These are phyloP conservation scores for Channa maculata DNA, from an alignment of 2,113 vertebrate species.

Conservation along the genomic window DNA sequence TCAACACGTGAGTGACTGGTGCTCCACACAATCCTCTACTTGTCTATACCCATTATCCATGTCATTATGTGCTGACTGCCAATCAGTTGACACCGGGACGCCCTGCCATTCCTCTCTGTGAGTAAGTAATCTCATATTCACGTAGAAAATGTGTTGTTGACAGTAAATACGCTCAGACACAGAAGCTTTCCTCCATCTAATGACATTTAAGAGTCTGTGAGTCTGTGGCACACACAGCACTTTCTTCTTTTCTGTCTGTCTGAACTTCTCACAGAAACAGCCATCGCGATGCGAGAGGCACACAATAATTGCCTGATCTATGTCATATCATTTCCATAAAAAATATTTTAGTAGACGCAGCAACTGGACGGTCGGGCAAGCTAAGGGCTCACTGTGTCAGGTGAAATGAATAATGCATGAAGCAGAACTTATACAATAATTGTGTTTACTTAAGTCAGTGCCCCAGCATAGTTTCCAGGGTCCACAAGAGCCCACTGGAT, in stretches of 20 bases:
- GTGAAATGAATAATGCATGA: neutral
- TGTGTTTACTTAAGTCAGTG: too few relatives aligned
- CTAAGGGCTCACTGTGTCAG: neutral
- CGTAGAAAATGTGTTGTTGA: neutral
- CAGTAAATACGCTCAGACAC: neutral
- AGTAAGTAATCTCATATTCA: constrained; percentile 6
- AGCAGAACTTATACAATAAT: too few relatives aligned
- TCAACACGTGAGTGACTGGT: neutral
- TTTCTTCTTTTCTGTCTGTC: neutral
- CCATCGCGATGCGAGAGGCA: neutral
- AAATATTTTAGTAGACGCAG: neutral
- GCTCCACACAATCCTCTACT: neutral
- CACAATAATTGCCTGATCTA: neutral
- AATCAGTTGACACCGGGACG: neutral
- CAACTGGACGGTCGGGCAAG: neutral
- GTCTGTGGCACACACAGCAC: neutral
- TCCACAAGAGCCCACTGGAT: too few relatives aligned
- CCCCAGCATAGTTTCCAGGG: too few relatives aligned
- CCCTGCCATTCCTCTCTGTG: constrained; percentile 8
- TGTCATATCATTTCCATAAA: neutral
- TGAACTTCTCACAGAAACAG: neutral
- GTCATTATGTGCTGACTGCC: neutral
- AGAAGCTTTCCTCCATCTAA: too few relatives aligned
- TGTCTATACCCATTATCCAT: neutral
- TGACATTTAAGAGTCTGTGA: neutral